Conservation (phyloP, 2,113 vertebrate species). For the Vimba vimba region DNA sequence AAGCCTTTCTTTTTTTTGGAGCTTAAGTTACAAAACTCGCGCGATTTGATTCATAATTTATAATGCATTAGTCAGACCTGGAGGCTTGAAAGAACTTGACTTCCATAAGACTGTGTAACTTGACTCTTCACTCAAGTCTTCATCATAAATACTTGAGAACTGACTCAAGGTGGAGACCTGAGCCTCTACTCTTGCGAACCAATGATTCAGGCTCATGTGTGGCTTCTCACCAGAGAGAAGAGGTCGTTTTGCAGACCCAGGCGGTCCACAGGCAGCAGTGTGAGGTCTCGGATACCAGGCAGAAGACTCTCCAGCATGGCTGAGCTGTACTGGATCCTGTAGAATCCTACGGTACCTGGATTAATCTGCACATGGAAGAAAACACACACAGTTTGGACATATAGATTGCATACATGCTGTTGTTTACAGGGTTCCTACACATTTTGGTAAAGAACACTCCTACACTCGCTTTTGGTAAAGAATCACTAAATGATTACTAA, state of each 20-base stretch:
- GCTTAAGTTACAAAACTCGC: not conserved
- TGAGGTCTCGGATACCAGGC: slow-evolving; percentile 90
- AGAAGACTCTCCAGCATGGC: slow-evolving; percentile 90
- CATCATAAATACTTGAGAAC: not conserved
- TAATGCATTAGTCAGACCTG: not conserved
- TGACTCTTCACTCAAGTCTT: slow-evolving; percentile 2
- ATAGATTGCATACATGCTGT: too few species aligned
- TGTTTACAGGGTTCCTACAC: too few species aligned
- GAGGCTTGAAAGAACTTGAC: not conserved
- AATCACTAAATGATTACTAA: too few species aligned
- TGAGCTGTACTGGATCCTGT: slow-evolving; percentile 93
- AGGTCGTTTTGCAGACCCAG: slow-evolving; percentile 97
- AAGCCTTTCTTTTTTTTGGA: not conserved
- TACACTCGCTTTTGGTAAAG: too few species aligned
- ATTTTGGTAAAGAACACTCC: too few species aligned
- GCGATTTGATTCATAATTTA: not conserved
- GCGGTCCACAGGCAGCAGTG: slow-evolving; percentile 92
- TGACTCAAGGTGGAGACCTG: slow-evolving; percentile 8
- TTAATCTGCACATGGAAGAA: slow-evolving; percentile 80
- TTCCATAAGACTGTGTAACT: slow-evolving; percentile 10
- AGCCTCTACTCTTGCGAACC: slow-evolving; percentile 1
- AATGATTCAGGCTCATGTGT: not conserved
- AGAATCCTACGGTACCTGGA: slow-evolving; percentile 97
- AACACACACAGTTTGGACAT: not conserved
- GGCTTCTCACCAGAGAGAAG: slow-evolving; percentile 90